phyloP scores from a whole-genome alignment of 1,140 invertebrate species.

The Hermatobates lingyangjiaoensis region DNA sequence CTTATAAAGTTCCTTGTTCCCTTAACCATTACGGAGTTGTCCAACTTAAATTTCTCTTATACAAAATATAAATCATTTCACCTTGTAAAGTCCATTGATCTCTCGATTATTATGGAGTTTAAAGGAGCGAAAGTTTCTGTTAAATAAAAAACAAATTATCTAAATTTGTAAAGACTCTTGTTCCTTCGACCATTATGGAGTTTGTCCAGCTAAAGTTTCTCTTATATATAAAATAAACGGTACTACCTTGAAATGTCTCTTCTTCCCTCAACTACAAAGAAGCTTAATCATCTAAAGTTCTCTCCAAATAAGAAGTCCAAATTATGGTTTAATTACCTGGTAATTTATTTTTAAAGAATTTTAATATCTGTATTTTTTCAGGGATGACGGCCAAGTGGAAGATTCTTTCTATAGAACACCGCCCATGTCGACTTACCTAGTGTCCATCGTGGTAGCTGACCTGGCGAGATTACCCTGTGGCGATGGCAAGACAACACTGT shows the following conservation, averaged over 20 bases:
- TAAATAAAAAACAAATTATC: too few relatives aligned
- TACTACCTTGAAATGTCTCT: background rate
- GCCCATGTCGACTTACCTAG: slow-evolving; percentile 65
- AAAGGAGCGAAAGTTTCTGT: too few relatives aligned
- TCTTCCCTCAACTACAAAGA: background rate
- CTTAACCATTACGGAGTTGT: too few relatives aligned
- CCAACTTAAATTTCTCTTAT: too few relatives aligned
- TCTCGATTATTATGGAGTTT: too few relatives aligned
- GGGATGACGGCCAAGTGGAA: slow-evolving; percentile 25
- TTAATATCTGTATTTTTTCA: background rate
- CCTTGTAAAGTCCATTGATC: too few relatives aligned
- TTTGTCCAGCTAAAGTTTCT: background rate
- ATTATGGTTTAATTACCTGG: slow-evolving; percentile 19
- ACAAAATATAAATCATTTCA: too few relatives aligned
- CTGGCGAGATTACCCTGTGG: slow-evolving; percentile 28
- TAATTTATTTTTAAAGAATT: background rate
- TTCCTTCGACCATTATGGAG: too few relatives aligned
- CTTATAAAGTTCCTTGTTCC: background rate
- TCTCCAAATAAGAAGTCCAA: background rate
- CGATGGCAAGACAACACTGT: background rate
- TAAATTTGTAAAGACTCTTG: too few relatives aligned
- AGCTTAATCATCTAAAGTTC: background rate
- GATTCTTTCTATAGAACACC: slow-evolving; percentile 42
- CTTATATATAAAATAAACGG: background rate
- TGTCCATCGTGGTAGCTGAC: slow-evolving; percentile 66